Evolutionary conservation across 30 jellyfish, hydroid and myxozoan genomes (phyloP).

Genomic region (Mastigias papua): DNA sequence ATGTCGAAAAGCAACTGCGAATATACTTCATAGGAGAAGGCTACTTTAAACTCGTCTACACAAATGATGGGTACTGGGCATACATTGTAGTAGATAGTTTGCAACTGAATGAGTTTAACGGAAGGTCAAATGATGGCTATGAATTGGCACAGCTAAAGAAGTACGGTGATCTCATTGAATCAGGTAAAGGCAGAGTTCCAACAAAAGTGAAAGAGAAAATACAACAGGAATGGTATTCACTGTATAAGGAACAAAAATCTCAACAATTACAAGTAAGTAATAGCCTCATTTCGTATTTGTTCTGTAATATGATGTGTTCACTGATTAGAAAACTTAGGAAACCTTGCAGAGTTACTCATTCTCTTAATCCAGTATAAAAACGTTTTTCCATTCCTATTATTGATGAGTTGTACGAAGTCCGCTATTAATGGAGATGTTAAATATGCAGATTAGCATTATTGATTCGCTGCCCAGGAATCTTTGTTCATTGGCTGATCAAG

Average conservation of each 20-base stretch:
- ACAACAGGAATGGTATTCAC: conserved; percentile 52
- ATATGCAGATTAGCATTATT: too few species aligned
- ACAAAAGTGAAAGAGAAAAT: neutral
- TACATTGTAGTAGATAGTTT: conserved; percentile 16
- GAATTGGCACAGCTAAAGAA: conserved; percentile 1
- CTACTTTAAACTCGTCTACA: conserved; percentile 21
- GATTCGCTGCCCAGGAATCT: too few species aligned
- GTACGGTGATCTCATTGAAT: conserved; percentile 20
- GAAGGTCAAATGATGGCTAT: neutral
- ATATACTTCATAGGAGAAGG: conserved; percentile 19
- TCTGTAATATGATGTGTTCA: too few species aligned
- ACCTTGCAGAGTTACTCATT: too few species aligned
- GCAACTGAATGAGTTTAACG: neutral
- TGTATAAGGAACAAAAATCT: conserved; percentile 11
- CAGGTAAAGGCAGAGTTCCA: conserved; percentile 43
- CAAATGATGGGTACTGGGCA: conserved; percentile 41
- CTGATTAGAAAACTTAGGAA: too few species aligned
- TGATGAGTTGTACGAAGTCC: too few species aligned
- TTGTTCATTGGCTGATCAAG: too few species aligned
- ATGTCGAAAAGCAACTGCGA: conserved; percentile 32
- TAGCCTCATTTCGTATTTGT: too few species aligned
- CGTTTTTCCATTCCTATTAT: too few species aligned
- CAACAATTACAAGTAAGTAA: too few species aligned
- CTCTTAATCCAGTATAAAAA: too few species aligned
- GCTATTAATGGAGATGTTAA: too few species aligned